Percentiles rank a stretch among this genome's conserved stretches.
phyloP scores from a whole-genome alignment of 1,140 invertebrate species.

The Hylyphantes graminicola region DNA sequence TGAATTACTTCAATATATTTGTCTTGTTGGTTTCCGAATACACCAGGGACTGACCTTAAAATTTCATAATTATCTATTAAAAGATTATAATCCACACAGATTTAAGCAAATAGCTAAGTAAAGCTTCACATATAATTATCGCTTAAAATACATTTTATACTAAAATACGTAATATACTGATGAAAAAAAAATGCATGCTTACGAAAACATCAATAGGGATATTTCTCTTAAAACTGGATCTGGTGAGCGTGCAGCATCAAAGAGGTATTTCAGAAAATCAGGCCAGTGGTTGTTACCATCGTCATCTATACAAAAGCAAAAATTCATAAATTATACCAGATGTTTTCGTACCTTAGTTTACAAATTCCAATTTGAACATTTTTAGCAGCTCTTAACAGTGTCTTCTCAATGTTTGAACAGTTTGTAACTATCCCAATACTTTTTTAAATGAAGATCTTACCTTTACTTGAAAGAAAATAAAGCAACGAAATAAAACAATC shows the following conservation, averaged over 20 bases:
- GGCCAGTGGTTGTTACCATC: conserved; percentile 97
- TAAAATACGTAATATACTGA: not conserved
- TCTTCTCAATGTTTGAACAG: too few species aligned
- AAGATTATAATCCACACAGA: not conserved
- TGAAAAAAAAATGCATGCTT: conserved; percentile 67
- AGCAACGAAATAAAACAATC: not conserved
- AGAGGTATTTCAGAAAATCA: conserved; percentile 95
- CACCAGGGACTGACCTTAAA: conserved; percentile 81
- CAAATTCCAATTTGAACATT: not conserved
- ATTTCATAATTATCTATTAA: not conserved
- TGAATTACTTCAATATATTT: conserved; percentile 94
- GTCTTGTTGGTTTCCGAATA: conserved; percentile 95
- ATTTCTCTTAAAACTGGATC: conserved; percentile 88
- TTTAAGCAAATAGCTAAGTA: not conserved
- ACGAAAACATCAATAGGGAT: conserved; percentile 93
- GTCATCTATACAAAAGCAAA: conserved; percentile 76
- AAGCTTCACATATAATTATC: not conserved
- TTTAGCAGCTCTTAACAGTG: too few species aligned
- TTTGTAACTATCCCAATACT: not conserved
- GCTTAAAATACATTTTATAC: not conserved
- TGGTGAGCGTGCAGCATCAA: conserved; percentile 89
- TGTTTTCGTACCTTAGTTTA: not conserved
- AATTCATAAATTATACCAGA: not conserved
- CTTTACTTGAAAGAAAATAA: not conserved
- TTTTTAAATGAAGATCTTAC: not conserved